Evolutionary conservation across 64 coral and sea anemone genomes (phyloP).

Genomic region (Pachyseris speciosa): DNA sequence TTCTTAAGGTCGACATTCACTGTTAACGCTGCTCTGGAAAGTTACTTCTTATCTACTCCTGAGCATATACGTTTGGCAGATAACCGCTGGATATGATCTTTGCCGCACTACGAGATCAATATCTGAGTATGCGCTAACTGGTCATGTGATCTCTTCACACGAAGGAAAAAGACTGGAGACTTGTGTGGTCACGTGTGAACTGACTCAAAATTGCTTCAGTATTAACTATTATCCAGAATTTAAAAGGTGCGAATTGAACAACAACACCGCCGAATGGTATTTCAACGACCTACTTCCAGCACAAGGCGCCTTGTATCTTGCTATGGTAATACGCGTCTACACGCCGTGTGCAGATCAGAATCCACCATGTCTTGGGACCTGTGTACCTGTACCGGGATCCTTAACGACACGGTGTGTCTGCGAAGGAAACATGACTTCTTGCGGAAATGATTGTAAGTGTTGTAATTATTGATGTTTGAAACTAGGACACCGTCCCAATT

Average conservation of each 20-base stretch:
- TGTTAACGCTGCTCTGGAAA: neutral
- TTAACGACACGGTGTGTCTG: conserved; percentile 40
- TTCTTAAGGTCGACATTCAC: neutral
- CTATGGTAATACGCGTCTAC: conserved; percentile 64
- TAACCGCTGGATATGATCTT: neutral
- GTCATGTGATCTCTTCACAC: conserved; percentile 10
- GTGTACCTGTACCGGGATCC: conserved; percentile 50
- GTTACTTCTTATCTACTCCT: neutral
- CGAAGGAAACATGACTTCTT: neutral
- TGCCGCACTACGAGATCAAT: conserved; percentile 26
- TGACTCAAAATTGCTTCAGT: conserved; percentile 47
- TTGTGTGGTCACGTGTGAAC: conserved; percentile 53
- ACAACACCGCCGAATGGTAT: conserved; percentile 57
- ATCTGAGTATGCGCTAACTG: neutral
- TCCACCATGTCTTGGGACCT: conserved; percentile 51
- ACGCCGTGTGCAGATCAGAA: conserved; percentile 46
- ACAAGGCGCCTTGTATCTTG: conserved; percentile 41
- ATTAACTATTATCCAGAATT: conserved; percentile 56
- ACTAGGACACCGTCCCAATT: too few relatives aligned
- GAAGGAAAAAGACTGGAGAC: conserved; percentile 18
- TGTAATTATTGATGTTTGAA: neutral
- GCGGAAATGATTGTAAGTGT: conserved; percentile 52
- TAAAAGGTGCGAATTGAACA: conserved; percentile 71
- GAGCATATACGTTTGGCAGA: neutral
- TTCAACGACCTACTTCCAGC: conserved; percentile 16